Conservation (phyloP, 2,888 invertebrate genomes). For the Spisula solida region DNA sequence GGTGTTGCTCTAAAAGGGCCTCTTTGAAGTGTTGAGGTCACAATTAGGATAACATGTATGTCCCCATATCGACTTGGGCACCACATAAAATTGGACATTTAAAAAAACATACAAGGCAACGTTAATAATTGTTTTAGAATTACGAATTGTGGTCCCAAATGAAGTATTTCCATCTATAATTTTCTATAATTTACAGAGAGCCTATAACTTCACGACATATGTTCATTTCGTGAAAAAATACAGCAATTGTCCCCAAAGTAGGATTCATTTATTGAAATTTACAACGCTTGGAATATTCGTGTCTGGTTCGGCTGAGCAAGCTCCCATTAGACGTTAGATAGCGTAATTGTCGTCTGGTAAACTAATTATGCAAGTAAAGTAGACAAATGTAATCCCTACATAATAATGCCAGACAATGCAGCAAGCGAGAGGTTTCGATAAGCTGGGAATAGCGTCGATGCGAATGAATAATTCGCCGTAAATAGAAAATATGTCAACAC, state of each 20-base stretch:
- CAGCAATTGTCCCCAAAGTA: background rate
- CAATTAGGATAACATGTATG: too few relatives aligned
- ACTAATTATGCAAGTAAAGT: slow-evolving; percentile 2
- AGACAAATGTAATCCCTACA: background rate
- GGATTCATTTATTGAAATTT: background rate
- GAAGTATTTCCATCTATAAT: too few relatives aligned
- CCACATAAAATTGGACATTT: too few relatives aligned
- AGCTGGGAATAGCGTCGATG: background rate
- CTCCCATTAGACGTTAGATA: background rate
- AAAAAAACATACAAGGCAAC: too few relatives aligned
- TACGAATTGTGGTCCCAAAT: too few relatives aligned
- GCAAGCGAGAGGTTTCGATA: background rate
- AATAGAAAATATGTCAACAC: too few relatives aligned
- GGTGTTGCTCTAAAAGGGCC: too few relatives aligned
- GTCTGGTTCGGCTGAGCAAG: background rate
- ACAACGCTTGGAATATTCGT: background rate
- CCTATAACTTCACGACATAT: background rate
- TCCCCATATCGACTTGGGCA: too few relatives aligned
- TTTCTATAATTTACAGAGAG: too few relatives aligned
- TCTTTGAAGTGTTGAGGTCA: too few relatives aligned
- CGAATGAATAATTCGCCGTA: too few relatives aligned
- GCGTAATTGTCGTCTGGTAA: slow-evolving; percentile 21
- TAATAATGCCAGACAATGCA: background rate
- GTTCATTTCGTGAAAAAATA: background rate
- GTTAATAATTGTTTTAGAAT: too few relatives aligned